These are phyloP conservation scores for Aethina tumida DNA, from an alignment of 1,140 invertebrate species.

Conservation along the genomic window DNA sequence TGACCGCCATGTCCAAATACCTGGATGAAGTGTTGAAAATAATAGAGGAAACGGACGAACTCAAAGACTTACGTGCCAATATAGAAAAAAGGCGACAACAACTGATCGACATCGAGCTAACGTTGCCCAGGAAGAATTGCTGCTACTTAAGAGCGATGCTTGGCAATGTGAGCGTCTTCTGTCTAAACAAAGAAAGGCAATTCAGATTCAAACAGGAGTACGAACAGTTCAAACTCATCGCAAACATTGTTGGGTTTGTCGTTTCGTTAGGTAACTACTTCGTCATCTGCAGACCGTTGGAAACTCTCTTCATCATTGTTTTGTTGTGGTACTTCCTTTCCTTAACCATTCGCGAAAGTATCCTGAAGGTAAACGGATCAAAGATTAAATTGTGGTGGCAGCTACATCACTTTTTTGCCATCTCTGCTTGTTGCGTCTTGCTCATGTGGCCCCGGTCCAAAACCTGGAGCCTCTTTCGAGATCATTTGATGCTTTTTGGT, in stretches of 20 bases:
- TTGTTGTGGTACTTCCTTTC: slow-evolving; percentile 99
- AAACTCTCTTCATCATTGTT: slow-evolving; percentile 88
- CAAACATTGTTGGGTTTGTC: slow-evolving; percentile 82
- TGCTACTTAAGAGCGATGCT: slow-evolving; percentile 58
- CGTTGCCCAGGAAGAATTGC: slow-evolving; percentile 73
- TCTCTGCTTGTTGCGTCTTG: slow-evolving; percentile 80
- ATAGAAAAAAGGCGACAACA: slow-evolving; percentile 65
- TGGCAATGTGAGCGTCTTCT: slow-evolving; percentile 89
- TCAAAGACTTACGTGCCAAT: slow-evolving; percentile 53
- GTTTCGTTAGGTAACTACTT: slow-evolving; percentile 69
- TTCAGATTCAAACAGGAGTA: slow-evolving; percentile 97
- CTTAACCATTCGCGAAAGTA: slow-evolving; percentile 93
- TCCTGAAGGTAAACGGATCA: slow-evolving; percentile 84
- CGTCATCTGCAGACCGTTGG: slow-evolving; percentile 61
- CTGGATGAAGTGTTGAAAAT: slow-evolving; percentile 46
- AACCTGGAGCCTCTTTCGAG: slow-evolving; percentile 79
- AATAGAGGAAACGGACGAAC: too few relatives aligned
- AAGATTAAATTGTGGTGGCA: slow-evolving; percentile 96
- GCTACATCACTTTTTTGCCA: slow-evolving; percentile 94
- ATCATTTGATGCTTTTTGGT: slow-evolving; percentile 87
- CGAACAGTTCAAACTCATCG: slow-evolving; percentile 90
- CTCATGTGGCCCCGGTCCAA: slow-evolving; percentile 93
- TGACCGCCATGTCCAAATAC: slow-evolving; percentile 64
- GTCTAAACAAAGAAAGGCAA: slow-evolving; percentile 84
- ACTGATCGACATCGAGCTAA: slow-evolving; percentile 72